Evolutionary conservation across 2,797 vertebrate species (phyloP), one percentile per base, ranked within the genome.

Genomic region (Cossypha heuglini): DNA sequence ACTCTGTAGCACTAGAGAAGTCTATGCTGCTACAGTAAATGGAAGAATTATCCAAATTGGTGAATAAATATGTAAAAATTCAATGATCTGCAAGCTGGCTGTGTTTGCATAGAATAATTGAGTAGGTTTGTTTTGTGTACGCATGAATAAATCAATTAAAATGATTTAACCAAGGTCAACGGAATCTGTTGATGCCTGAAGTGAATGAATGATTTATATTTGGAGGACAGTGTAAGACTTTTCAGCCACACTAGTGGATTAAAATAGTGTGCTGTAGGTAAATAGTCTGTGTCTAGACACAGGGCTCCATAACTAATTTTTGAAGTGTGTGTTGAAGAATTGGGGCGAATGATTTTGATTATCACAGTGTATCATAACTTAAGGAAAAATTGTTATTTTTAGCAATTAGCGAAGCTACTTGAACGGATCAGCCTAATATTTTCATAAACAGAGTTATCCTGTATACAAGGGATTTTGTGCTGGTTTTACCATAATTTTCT

Each of bases 131-230:
- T 89, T 93, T 94, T 86, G 66, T 83, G 62, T 86, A 80, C 11
- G 14, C 91, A 93, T 83, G 84, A 94, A 91, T 95, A 95, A 88
- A 93, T 91, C 85, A 88, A 84, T 97, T 91, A 90, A 91, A 94
- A 80, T 94, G 0, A 66, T 75, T 94, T 94, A 95, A 84, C 73
- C 61, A 92, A 93, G 87, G 76, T 96, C 71, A 93, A 1, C 66
- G 75, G 52, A 83, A 78, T 88, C 58, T 83, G 12, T 83, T 90
- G 85, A 81, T 90, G 90, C 79, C 79, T 90, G 76, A 85, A 80
- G 66, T 94, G 63, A 87, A 74, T 81, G 85, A 91, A 46, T 74
- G 54, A 62, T 18, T 90, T 90, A 3, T 78, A 38, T 93, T 72
- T 91, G 76, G 31, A 89, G 45, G 40, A n/a, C 63, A 49, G 15